Evolutionary conservation across 2,797 vertebrate genomes (phyloP), one percentile per base, ranked within the genome.

Genomic region (Paratrypauchen microcephalus): DNA sequence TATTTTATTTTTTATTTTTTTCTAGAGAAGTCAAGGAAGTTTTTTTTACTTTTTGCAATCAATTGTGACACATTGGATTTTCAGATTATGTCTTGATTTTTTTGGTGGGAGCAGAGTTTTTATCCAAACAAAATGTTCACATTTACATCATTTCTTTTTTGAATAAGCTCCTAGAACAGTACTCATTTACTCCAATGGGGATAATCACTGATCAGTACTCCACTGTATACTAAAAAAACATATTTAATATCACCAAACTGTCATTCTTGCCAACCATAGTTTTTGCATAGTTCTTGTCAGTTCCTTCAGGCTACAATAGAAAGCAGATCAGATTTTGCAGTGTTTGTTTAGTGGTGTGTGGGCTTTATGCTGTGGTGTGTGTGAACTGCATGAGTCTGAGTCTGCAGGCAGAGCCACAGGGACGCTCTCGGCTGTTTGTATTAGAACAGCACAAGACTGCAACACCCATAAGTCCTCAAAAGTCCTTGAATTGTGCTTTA

Each of bases 401-500:
- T 82, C 71, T 78, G 70, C 68, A 76, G 78, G 76, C 78, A 73
- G 68, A 78, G 81, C 85, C 81, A 66, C 41, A 3, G 72, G 84
- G 85, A 82, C 0, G 78, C 87, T 86, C 36, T 36, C 26, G 82
- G 87, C 83, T 65, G 74, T 90, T 87, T 87, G 71, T 78, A 83
- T 79, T 83, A 70, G 62, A 70, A 77, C 57, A 79, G 69, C 75
- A 48, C 24, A 70, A 72, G 69, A 60, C 50, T 63, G 72, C 12
- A 45, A 85, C 47, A 76, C 77, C 65, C 68, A 45, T 56, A 66
- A 68, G 70, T 82, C 75, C 68, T 78, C 57, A 71, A 71, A 58
- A 73, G 80, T 36, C 55, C 54, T 61, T 36, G 30, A 9, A 19
- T 59, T 59, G 6, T n/a, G 28, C 30, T 59, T 32, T 59, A 59